phyloP scores from a whole-genome alignment of 2,888 invertebrate genomes.

The Oithona nana region DNA sequence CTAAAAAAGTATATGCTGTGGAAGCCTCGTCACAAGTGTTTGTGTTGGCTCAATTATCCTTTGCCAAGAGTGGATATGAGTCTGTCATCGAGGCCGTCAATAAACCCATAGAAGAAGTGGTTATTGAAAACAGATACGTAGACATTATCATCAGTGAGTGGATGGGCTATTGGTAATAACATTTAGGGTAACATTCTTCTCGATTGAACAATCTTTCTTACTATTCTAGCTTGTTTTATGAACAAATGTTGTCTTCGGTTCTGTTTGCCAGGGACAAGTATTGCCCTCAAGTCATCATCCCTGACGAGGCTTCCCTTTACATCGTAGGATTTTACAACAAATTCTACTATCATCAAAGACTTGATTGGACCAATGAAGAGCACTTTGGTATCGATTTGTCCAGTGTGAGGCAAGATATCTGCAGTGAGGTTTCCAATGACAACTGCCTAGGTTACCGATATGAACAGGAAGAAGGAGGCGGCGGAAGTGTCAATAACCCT shows the following conservation, averaged over 20 bases:
- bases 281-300: not conserved
- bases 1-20: conserved; percentile 21
- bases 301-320: not conserved
- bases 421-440: not conserved
- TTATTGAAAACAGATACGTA: conserved; percentile 19
- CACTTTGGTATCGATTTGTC: not conserved
- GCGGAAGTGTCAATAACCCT: too few species aligned
- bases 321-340: not conserved
- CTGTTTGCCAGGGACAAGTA: conserved; percentile 18
- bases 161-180: conserved; percentile 22
- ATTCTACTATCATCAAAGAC: not conserved
- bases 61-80: conserved; percentile 19
- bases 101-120: conserved; percentile 20
- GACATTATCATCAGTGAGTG: conserved; percentile 21
- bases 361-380: not conserved
- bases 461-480: too few species aligned
- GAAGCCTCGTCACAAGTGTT: conserved; percentile 20
- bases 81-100: conserved; percentile 19
- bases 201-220: too few species aligned
- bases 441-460: too few species aligned
- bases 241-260: conserved; percentile 21
- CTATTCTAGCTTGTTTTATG: conserved; percentile 21
- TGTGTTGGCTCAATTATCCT: conserved; percentile 18
- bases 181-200: too few species aligned
- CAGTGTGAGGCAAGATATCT: not conserved